Conservation (phyloP, 2,888 invertebrate species). For the Adelphocoris suturalis region DNA sequence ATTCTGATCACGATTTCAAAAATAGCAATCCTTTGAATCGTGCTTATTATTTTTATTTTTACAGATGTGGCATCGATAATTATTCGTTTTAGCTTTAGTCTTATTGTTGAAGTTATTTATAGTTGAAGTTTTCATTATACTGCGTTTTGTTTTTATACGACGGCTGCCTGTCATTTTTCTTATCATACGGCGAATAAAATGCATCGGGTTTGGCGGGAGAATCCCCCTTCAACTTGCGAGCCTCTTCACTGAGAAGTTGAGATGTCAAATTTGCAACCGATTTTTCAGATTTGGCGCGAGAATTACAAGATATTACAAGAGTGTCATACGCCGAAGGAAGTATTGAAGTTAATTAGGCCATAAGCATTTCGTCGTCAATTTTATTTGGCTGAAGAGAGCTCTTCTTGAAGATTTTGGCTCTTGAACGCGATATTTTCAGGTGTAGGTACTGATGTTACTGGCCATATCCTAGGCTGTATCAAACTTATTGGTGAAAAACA, state of each 20-base stretch:
- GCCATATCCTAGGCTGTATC: conserved; percentile 57
- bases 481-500: conserved; percentile 52
- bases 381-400: background rate
- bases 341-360: conserved; percentile 7
- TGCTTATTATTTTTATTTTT: conserved; percentile 30
- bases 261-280: background rate
- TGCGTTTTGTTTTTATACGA: background rate
- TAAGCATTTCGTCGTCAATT: conserved; percentile 40
- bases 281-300: background rate
- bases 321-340: background rate
- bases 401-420: too few relatives aligned
- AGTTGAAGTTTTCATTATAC: background rate
- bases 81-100: background rate
- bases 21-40: conserved; percentile 9
- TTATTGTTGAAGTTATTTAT: background rate
- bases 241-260: background rate
- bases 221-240: background rate
- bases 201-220: too few relatives aligned
- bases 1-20: background rate
- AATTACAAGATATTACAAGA: background rate
- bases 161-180: too few relatives aligned
- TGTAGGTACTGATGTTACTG: conserved; percentile 43
- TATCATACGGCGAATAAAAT: too few relatives aligned
- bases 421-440: conserved; percentile 51
- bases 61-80: background rate